Base-by-base conservation (phyloP, 2,888 invertebrate genomes). In the Pteria penguin region DNA sequence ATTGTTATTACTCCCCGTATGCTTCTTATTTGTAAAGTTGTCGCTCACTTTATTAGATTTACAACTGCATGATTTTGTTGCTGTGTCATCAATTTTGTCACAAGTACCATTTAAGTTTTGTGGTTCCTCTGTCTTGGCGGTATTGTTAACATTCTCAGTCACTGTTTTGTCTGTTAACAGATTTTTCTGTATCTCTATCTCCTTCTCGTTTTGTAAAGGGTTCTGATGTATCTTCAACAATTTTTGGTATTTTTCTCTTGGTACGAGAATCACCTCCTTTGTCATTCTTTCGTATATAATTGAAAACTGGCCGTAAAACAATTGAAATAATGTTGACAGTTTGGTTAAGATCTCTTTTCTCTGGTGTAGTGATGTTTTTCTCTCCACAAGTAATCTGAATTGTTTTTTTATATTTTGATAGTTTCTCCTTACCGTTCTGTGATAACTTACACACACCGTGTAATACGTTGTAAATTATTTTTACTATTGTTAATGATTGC, bases 381-480 rank as follows among this genome's bases (percentile, higher is more conserved):
- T 74, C 52, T 75, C 73, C 24, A 72, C 70, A 27, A 78, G 45
- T 58, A 73, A 73, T 14, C 80, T 70, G 66, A 80, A 68, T 66
- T 52, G 33, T n/a, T 22, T 58, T n/a, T 32, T 62, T 74, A 52
- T 76, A 45, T 22, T 60, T 61, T 14, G 29, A n/a, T 22, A 81
- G 65, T 65, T 33, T 73, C 31, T 62, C 76, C 67, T 79, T 81
- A 69, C 74, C 75, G 57, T n/a, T 45, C 18, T 65, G 55, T 1
- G 57, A 54, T 22, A 81, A 24, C 14, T 67, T 52, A 31, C 72
- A 76, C 24, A 73, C 78, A 45, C 78, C 78, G 29, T 67, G 63
- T 24, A 80, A 32, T 4, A 78, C 78, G 73, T 80, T 80, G 68
- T 73, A 80, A n/a, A 78, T 69, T 45, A 75, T 68, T 63, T 80